Percentiles rank a stretch among this genome's conserved stretches.
Conservation (phyloP, 2,888 invertebrate species). For the Himalopsyche anomala region DNA sequence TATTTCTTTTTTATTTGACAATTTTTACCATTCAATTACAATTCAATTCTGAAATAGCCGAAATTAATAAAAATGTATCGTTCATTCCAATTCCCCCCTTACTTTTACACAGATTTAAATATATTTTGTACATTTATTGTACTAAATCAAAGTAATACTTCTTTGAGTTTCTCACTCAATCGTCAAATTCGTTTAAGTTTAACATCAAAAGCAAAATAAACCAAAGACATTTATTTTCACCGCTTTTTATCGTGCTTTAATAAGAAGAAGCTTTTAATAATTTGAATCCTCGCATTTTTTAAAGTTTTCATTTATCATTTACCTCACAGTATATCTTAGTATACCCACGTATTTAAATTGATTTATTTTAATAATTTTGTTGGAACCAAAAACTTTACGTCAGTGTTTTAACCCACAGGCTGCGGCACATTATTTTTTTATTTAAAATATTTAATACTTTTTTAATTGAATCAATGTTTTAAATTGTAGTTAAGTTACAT, state of each 20-base stretch:
- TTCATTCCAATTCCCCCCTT: background rate
- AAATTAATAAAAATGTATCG: background rate
- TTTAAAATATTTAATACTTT: too few species aligned
- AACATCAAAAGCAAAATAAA: conserved; percentile 13
- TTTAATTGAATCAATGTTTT: too few species aligned
- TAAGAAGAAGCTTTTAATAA: conserved; percentile 7
- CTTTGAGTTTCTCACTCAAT: conserved; percentile 5
- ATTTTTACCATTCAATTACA: too few species aligned
- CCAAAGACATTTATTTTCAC: background rate
- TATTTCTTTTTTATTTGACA: too few species aligned
- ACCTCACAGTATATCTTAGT: background rate
- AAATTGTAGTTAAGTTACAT: too few species aligned
- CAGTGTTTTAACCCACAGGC: too few species aligned
- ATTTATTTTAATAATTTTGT: too few species aligned
- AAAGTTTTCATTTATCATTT: background rate
- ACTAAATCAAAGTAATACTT: conserved; percentile 4
- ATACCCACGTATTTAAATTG: too few species aligned
- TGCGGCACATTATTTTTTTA: too few species aligned
- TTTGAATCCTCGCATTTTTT: background rate
- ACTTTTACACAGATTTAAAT: conserved; percentile 1
- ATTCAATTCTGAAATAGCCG: too few species aligned
- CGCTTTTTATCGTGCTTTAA: background rate
- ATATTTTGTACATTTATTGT: conserved; percentile 2
- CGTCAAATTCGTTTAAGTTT: conserved; percentile 21
- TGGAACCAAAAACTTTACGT: too few species aligned